A percentile compares a stretch with the other conserved stretches of the same genome.
Evolutionary conservation across 2,113 vertebrate genomes (phyloP).

Genomic region (Spea bombifrons): DNA sequence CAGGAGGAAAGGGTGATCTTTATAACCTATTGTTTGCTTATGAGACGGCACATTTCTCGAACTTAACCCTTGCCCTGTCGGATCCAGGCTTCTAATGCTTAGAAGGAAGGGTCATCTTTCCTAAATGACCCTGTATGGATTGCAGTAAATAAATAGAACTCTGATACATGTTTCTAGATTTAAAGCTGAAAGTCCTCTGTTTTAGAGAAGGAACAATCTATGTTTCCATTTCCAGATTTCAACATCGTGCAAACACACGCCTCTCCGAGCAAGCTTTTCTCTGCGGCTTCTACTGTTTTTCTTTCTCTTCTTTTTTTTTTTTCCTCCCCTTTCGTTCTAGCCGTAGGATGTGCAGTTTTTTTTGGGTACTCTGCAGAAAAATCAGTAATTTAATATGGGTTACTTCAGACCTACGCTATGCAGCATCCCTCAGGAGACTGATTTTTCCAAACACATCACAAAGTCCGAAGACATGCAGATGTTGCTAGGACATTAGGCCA

Average conservation of each 20-base stretch:
- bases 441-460: not conserved
- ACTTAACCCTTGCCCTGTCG: not conserved
- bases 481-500: not conserved
- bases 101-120: no score
- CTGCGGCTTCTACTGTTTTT: not conserved
- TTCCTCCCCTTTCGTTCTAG: not conserved
- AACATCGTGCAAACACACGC: no score
- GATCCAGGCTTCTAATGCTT: no score
- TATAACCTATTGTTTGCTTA: conserved; percentile 23
- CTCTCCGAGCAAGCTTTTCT: not conserved
- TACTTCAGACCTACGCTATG: conserved; percentile 34
- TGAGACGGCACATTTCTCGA: not conserved
- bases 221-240: no score
- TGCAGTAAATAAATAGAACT: no score
- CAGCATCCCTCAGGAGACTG: not conserved
- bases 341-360: not conserved
- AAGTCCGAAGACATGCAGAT: not conserved
- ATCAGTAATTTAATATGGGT: conserved; percentile 28
- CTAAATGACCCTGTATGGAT: no score
- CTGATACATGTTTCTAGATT: no score
- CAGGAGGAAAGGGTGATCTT: conserved; percentile 42
- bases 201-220: no score
- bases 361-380: conserved; percentile 8
- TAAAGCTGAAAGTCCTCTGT: no score
- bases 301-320: no score